Conservation (phyloP, 2,797 vertebrate genomes). For the Microctenopoma stevenorrisi region DNA sequence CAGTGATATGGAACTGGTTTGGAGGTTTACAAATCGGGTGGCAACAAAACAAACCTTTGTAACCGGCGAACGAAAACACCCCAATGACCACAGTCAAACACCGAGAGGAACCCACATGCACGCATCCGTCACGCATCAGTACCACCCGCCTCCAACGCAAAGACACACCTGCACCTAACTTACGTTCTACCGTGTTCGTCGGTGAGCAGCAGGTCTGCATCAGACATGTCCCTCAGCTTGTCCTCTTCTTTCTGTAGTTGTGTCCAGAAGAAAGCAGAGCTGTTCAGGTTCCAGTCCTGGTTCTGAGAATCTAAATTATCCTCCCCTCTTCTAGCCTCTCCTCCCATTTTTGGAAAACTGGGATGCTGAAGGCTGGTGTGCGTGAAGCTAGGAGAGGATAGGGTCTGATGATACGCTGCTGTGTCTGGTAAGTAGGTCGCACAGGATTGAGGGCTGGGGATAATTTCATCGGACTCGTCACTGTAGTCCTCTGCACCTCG, state of each 20-base stretch:
- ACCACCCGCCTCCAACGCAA: no score
- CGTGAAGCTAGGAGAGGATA: constrained; percentile 31
- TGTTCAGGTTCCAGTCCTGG: constrained; percentile 37
- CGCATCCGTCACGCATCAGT: no score
- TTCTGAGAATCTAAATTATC: constrained; percentile 20
- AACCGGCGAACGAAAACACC: no score
- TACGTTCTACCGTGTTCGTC: constrained; percentile 83
- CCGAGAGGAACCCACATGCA: no score
- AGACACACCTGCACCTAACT: constrained; percentile 26
- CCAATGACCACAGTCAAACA: no score
- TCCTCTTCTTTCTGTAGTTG: constrained; percentile 84
- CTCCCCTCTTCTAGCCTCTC: background rate
- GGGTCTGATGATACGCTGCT: constrained; percentile 9
- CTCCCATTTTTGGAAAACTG: accelerated
- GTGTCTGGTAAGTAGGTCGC: constrained; percentile 34
- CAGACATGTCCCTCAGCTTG: constrained; percentile 69
- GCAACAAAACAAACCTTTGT: no score
- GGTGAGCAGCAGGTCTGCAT: constrained; percentile 71
- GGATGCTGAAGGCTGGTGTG: constrained; percentile 10
- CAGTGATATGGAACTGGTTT: no score
- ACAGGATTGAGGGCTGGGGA: constrained; percentile 57
- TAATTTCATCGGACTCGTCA: constrained; percentile 68
- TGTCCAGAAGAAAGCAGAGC: constrained; percentile 82
- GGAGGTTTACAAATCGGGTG: no score
- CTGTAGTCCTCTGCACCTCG: constrained; percentile 47